Conservation (phyloP, 2,113 vertebrate species). For the Cnemophilus loriae region DNA sequence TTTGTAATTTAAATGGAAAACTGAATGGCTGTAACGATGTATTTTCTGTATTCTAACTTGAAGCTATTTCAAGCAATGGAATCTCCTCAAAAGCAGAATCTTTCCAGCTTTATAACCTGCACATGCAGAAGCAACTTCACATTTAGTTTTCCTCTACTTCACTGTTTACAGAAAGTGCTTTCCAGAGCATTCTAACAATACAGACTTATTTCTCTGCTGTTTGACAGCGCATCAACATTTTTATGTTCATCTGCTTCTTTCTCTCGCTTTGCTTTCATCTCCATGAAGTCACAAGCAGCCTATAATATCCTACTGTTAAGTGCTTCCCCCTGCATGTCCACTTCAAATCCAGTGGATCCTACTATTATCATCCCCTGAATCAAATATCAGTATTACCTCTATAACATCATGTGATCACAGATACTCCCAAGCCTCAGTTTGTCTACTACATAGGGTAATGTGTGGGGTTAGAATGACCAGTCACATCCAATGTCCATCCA, state of each 20-base stretch:
- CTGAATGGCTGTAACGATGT: neutral
- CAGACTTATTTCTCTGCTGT: neutral
- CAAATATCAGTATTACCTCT: neutral
- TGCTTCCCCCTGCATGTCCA: neutral
- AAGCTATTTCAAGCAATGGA: neutral
- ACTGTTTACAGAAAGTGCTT: neutral
- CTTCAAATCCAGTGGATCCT: neutral
- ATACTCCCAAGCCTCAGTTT: neutral
- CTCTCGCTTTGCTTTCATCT: neutral
- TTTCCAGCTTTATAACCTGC: neutral
- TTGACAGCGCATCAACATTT: neutral
- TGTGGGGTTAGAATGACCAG: neutral
- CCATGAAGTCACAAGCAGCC: neutral
- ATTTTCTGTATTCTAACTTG: neutral
- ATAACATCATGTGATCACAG: neutral
- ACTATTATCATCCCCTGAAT: neutral
- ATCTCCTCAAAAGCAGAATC: neutral
- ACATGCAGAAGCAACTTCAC: neutral
- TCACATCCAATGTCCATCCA: neutral
- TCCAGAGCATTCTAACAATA: neutral
- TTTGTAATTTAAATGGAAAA: neutral
- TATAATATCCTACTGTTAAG: neutral
- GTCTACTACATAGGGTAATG: accelerated
- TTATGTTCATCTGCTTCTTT: neutral
- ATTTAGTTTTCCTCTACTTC: neutral